Evolutionary conservation across 2,113 vertebrate species (phyloP).

Genomic region (Chitala chitala): DNA sequence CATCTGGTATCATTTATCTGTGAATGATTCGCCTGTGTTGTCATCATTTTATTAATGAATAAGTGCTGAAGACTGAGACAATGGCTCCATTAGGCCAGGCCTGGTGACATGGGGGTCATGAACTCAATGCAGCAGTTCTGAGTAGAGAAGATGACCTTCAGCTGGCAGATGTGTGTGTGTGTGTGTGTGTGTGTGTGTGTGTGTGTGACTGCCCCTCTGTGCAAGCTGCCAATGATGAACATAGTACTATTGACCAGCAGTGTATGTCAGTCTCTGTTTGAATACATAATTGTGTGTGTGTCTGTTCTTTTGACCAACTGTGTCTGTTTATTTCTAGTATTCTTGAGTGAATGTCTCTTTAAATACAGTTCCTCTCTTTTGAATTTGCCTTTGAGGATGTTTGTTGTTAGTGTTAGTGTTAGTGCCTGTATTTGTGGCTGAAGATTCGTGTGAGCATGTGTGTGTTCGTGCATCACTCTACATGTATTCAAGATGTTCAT

Average conservation of each 20-base stretch:
- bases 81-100: neutral
- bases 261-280: too few species aligned
- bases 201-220: slow-evolving; percentile 21
- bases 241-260: too few species aligned
- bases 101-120: neutral
- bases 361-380: too few species aligned
- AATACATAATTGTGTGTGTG: too few species aligned
- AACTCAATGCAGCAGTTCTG: neutral
- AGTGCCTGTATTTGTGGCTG: too few species aligned
- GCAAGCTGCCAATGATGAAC: too few species aligned
- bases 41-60: slow-evolving; percentile 6
- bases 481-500: too few species aligned
- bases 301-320: slow-evolving; percentile 33
- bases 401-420: too few species aligned
- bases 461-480: too few species aligned
- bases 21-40: neutral
- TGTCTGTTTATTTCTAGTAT: too few species aligned
- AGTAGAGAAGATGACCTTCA: neutral
- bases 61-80: neutral
- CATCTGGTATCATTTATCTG: neutral
- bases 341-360: too few species aligned
- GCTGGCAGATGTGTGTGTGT: neutral
- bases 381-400: slow-evolving; percentile 33
- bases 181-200: neutral
- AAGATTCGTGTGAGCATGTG: too few species aligned